phyloP scores from a whole-genome alignment of 2,797 vertebrate species.

The Hoplostethus mediterraneus region DNA sequence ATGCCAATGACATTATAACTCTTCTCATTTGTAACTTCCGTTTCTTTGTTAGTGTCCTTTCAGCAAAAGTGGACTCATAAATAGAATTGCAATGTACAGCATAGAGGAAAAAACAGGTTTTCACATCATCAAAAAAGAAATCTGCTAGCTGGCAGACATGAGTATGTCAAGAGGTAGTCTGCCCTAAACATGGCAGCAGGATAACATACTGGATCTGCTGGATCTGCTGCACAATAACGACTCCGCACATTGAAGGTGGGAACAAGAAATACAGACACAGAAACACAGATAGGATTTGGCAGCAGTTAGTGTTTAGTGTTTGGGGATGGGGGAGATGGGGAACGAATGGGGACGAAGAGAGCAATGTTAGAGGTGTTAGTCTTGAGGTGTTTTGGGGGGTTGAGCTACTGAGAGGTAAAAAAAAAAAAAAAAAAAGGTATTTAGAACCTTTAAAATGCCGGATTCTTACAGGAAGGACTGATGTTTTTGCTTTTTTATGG shows the following conservation, averaged over 20 bases:
- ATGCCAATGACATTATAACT: conserved; percentile 13
- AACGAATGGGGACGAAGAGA: conserved; percentile 22
- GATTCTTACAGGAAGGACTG: too few species aligned
- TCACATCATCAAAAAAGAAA: conserved; percentile 50
- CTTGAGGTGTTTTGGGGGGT: conserved; percentile 36
- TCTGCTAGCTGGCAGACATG: conserved; percentile 37
- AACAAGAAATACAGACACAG: conserved; percentile 58
- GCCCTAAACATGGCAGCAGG: conserved; percentile 60
- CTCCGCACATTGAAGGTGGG: conserved; percentile 33
- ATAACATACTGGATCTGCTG: conserved; percentile 50
- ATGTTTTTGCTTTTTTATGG: too few species aligned
- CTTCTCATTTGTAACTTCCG: conserved; percentile 23
- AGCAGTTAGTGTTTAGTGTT: conserved; percentile 56
- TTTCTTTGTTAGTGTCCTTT: conserved; percentile 28
- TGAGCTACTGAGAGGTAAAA: conserved; percentile 26
- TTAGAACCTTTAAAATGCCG: too few species aligned
- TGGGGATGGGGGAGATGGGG: conserved; percentile 43
- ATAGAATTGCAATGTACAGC: conserved; percentile 27
- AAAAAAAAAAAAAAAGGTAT: too few species aligned
- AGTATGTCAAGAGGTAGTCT: conserved; percentile 51
- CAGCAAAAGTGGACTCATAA: conserved; percentile 12
- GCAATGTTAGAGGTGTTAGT: conserved; percentile 50
- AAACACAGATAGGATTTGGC: conserved; percentile 67
- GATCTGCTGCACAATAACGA: conserved; percentile 64
- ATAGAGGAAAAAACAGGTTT: conserved; percentile 32